Evolutionary conservation across 2,888 invertebrate genomes (phyloP).

Genomic region (Mayetiola destructor): DNA sequence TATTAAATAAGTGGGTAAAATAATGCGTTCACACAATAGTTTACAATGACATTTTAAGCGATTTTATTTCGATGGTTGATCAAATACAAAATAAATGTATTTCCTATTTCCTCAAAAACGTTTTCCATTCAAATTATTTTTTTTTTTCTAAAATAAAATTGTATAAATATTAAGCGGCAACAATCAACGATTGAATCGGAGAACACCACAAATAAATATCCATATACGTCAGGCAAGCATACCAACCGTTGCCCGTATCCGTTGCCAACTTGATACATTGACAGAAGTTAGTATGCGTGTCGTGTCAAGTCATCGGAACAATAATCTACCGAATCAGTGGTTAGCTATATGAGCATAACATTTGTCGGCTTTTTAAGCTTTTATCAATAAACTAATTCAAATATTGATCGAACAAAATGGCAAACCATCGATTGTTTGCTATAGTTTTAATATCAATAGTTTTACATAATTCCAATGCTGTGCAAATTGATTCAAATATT

Average conservation of each 20-base stretch:
- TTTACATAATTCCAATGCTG: background rate
- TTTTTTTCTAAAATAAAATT: background rate
- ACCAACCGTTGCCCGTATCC: background rate
- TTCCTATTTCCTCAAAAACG: too few relatives aligned
- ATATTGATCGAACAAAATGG: background rate
- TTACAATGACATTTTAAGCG: too few relatives aligned
- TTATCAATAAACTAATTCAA: background rate
- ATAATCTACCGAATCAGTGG: background rate
- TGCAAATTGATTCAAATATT: conserved; percentile 41
- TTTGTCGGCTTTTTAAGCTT: conserved; percentile 1
- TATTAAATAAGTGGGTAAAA: too few relatives aligned
- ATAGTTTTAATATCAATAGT: conserved; percentile 4
- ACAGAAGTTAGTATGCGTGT: conserved; percentile 13
- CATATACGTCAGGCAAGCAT: background rate
- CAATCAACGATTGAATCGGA: too few relatives aligned
- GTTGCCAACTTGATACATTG: background rate
- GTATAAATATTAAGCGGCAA: too few relatives aligned
- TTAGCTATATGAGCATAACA: background rate
- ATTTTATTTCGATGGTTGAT: too few relatives aligned
- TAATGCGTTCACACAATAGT: too few relatives aligned
- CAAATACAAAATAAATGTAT: too few relatives aligned
- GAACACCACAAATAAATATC: too few relatives aligned
- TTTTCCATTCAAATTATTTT: background rate
- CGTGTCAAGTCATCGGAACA: conserved; percentile 1
- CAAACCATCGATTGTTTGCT: background rate